Percentiles rank a stretch among this genome's conserved stretches.
These are phyloP conservation scores for Oegoconia quadripuncta DNA, from an alignment of 2,888 invertebrate species.

Conservation along the genomic window DNA sequence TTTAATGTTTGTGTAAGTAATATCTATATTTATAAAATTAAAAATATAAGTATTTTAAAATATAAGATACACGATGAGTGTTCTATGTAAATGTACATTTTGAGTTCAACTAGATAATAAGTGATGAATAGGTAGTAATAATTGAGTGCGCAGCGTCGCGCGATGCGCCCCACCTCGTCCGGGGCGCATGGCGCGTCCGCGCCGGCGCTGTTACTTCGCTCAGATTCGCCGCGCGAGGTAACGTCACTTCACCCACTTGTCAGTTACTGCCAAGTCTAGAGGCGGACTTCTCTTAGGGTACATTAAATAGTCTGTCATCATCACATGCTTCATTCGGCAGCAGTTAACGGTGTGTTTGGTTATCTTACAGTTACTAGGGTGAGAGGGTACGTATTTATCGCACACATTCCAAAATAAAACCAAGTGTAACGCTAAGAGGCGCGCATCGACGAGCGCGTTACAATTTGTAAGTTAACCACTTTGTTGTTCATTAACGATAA, in stretches of 20 bases:
- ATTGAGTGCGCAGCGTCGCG: slow-evolving; percentile 31
- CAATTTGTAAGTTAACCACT: slow-evolving; percentile 74
- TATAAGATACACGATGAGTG: slow-evolving; percentile 61
- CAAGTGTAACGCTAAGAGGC: slow-evolving; percentile 57
- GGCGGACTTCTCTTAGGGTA: slow-evolving; percentile 5
- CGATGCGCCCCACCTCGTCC: too few relatives aligned
- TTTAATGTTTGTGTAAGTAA: slow-evolving; percentile 58
- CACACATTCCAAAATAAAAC: slow-evolving; percentile 75
- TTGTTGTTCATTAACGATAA: slow-evolving; percentile 78
- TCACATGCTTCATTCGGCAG: slow-evolving; percentile 28
- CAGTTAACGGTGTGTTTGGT: slow-evolving; percentile 25
- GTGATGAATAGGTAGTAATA: slow-evolving; percentile 35
- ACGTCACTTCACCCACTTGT: neutral
- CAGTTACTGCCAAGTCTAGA: neutral
- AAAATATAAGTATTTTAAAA: slow-evolving; percentile 63
- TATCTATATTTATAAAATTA: slow-evolving; percentile 73
- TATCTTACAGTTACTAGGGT: slow-evolving; percentile 33
- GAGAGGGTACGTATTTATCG: slow-evolving; percentile 50
- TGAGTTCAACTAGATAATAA: slow-evolving; percentile 65
- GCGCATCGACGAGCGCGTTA: slow-evolving; percentile 56
- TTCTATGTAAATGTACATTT: slow-evolving; percentile 72
- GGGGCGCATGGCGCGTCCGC: slow-evolving; percentile 3
- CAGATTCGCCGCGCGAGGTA: slow-evolving; percentile 43
- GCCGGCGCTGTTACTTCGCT: slow-evolving; percentile 59
- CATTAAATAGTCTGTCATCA: slow-evolving; percentile 11